phyloP scores from a whole-genome alignment of 2,888 invertebrate genomes.

The Lepeophtheirus nordmannii region DNA sequence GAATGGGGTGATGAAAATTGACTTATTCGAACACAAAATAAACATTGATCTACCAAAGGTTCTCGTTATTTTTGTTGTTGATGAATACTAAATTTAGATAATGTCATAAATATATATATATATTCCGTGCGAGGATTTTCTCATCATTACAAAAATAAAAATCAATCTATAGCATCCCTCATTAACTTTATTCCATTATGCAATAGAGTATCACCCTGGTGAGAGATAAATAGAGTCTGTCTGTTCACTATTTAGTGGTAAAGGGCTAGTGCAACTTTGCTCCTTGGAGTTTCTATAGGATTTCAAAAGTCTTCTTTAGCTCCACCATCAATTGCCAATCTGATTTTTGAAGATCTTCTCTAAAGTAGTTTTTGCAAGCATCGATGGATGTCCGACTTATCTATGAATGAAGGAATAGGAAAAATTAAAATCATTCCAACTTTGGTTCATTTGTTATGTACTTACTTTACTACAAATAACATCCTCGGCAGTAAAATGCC shows the following conservation, averaged over 20 bases:
- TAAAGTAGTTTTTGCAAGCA: conserved; percentile 96
- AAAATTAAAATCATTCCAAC: conserved; percentile 27
- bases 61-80: no score
- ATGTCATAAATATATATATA: no score
- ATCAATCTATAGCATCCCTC: no score
- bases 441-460: conserved; percentile 8
- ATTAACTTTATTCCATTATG: no score
- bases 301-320: conserved; percentile 90
- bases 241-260: background rate
- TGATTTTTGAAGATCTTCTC: conserved; percentile 85
- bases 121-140: no score
- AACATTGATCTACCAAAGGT: no score
- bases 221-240: no score
- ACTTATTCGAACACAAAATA: no score
- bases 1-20: no score
- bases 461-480: background rate
- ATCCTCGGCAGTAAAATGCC: conserved; percentile 68
- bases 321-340: conserved; percentile 99
- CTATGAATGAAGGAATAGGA: conserved; percentile 43
- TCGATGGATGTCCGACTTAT: conserved; percentile 95
- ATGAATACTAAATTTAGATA: no score
- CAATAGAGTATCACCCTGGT: no score
- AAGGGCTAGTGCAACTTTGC: background rate
- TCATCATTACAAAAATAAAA: no score
- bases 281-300: conserved; percentile 45